Evolutionary conservation across 2,113 vertebrate genomes (phyloP).

Genomic region (Myodes glareolus): DNA sequence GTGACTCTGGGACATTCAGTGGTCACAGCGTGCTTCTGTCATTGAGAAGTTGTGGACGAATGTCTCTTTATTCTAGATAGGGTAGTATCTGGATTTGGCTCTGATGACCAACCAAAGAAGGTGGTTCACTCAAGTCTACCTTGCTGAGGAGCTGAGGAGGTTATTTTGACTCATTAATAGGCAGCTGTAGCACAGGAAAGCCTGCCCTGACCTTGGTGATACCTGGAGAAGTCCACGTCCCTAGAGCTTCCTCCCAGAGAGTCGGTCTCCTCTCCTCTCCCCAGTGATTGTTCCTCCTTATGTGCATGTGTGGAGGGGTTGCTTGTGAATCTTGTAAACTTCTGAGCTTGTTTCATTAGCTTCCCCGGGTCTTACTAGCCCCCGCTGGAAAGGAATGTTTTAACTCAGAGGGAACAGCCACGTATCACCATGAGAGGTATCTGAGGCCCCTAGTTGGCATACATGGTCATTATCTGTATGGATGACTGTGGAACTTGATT

Average conservation of each 20-base stretch:
- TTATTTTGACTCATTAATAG: not conserved
- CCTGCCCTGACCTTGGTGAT: not conserved
- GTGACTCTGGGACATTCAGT: not conserved
- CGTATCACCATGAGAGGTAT: not conserved
- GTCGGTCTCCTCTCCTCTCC: not conserved
- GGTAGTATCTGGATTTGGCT: not conserved
- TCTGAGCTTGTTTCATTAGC: not conserved
- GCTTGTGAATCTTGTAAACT: not conserved
- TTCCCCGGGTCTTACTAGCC: not conserved
- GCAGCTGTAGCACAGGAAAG: not conserved
- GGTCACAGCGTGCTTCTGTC: not conserved
- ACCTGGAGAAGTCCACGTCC: not conserved
- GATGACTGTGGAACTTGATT: not conserved
- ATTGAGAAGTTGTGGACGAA: not conserved
- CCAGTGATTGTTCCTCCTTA: not conserved
- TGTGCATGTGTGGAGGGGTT: not conserved
- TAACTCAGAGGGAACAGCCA: not conserved
- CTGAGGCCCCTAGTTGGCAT: not conserved
- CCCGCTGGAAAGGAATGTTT: not conserved
- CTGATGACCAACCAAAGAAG: not conserved
- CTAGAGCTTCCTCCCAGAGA: not conserved
- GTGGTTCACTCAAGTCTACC: not conserved
- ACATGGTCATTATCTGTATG: not conserved
- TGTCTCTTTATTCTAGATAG: not conserved
- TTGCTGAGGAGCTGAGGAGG: not conserved